These are phyloP conservation scores for Pammene aurita DNA, from an alignment of 2,888 invertebrate genomes.

Conservation along the genomic window DNA sequence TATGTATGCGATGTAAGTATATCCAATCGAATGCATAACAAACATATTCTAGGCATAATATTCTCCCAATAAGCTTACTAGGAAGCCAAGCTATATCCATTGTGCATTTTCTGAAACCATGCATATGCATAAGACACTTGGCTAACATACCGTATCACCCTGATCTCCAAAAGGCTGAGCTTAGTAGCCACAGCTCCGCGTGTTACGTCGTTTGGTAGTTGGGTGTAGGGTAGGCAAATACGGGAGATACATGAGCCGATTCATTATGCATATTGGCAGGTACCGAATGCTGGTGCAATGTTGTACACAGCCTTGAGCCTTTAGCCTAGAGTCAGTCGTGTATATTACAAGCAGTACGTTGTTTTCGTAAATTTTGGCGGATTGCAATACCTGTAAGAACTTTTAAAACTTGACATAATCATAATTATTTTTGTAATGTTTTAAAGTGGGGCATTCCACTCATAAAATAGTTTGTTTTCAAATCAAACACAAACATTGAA, in stretches of 20 bases:
- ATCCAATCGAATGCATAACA: background rate
- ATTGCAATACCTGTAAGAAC: too few species aligned
- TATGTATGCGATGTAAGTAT: too few species aligned
- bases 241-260: conserved; percentile 10
- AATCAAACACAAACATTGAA: too few species aligned
- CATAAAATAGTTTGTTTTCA: too few species aligned
- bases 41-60: background rate
- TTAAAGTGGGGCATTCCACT: too few species aligned
- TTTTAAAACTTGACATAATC: too few species aligned
- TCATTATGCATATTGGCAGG: conserved; percentile 27
- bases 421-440: too few species aligned
- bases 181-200: background rate
- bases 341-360: background rate
- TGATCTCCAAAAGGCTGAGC: background rate
- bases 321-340: background rate
- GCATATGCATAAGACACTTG: conserved; percentile 35
- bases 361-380: too few species aligned
- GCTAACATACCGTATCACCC: background rate
- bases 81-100: conserved; percentile 5
- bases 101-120: conserved; percentile 25
- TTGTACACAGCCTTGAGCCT: background rate
- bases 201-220: background rate
- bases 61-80: background rate
- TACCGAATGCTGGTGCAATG: conserved; percentile 14
- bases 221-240: conserved; percentile 5